Conservation (phyloP, 2,797 vertebrate species). For the Acanthurus leucopareius region DNA sequence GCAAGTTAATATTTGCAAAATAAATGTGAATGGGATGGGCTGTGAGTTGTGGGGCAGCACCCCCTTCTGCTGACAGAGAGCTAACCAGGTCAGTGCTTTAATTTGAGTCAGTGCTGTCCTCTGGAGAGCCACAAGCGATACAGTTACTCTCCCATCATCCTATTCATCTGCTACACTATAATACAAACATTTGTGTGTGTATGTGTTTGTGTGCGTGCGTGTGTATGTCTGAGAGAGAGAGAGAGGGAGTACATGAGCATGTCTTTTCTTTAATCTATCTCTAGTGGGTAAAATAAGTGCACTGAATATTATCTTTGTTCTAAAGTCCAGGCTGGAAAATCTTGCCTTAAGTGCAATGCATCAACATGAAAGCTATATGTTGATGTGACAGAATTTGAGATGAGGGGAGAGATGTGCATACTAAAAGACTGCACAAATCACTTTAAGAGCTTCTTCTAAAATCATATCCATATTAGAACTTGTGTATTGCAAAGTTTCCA, state of each 20-base stretch:
- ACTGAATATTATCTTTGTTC: constrained; percentile 56
- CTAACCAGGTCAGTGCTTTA: constrained; percentile 79
- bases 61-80: constrained; percentile 60
- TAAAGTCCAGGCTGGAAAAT: constrained; percentile 39
- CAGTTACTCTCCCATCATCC: constrained; percentile 67
- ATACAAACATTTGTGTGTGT: constrained; percentile 29
- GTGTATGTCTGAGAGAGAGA: too few species aligned
- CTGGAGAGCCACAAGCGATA: constrained; percentile 68
- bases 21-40: constrained; percentile 44
- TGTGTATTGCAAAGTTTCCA: constrained; percentile 21
- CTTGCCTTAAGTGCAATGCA: constrained; percentile 31
- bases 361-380: constrained; percentile 52
- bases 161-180: constrained; percentile 56
- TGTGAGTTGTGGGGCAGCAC: constrained; percentile 30
- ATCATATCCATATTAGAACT: constrained; percentile 27
- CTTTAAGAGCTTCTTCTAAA: constrained; percentile 21
- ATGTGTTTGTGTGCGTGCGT: background rate
- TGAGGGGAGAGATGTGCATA: constrained; percentile 18
- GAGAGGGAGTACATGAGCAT: background rate
- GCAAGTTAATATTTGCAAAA: constrained; percentile 63
- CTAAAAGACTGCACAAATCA: constrained; percentile 24
- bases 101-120: constrained; percentile 66
- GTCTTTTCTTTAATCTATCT: constrained; percentile 37
- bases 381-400: constrained; percentile 46
- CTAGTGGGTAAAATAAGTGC: constrained; percentile 44